Base-by-base conservation (phyloP, 2,888 invertebrate species). In the Sympetrum striolatum region DNA sequence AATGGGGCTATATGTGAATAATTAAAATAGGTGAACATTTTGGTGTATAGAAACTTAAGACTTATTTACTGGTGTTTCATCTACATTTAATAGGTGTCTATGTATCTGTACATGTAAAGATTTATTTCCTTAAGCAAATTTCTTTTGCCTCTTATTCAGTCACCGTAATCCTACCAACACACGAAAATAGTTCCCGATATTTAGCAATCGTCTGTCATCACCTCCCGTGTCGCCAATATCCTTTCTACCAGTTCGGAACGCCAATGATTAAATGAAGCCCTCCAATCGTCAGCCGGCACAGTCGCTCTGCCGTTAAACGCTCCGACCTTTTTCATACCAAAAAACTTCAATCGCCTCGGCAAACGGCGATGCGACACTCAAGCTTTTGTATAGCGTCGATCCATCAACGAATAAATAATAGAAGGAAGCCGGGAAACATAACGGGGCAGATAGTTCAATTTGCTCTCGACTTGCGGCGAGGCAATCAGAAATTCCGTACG, bases 401-500 rank as follows among this genome's bases (percentile, higher is more conserved):
- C 73, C 73, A 73, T 73, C 73, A 73, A 25, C 4, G 0, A 0
- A 53, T 82, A 82, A 53, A 82, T 82, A 82, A 53, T 22, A 53
- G 82, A 53, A 39, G 81, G 53, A 53, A 39, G 81, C 12, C 39
- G 53, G 82, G 53, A 82, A 82, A 31, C 10, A 73, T 73, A 31
- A 31, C 73, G 53, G 31, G 22, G 81, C 22, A 44, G 82, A 82
- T 82, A 25, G 82, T 14, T 58, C 82, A n/a, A 25, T 15, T 53
- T n/a, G 35, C 35, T 35, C 82, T 58, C 81, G 48, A 18, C 37
- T 39, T 80, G 37, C 80, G 22, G 37, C 22, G 39, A 81, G 81
- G 44, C 81, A 44, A 82, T 82, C 82, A 35, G 58, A 82, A 31
- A 82, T 82, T 82, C 82, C 58, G 18, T 58, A 44, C 58, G 82